Percentiles rank a stretch among this genome's conserved stretches.
phyloP scores from a whole-genome alignment of 2,797 vertebrate genomes.

The Poecilia velifera region DNA sequence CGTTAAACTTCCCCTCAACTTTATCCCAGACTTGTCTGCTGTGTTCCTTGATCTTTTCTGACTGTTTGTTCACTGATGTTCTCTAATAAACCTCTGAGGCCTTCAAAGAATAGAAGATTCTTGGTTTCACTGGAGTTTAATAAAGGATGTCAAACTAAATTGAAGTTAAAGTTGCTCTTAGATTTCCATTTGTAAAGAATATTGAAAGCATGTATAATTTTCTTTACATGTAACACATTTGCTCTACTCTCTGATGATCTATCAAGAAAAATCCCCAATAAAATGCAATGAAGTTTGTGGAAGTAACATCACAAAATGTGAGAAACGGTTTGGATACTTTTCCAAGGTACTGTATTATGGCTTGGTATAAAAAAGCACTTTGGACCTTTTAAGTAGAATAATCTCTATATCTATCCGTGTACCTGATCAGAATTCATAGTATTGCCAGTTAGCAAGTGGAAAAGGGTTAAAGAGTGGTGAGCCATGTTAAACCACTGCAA shows the following conservation, averaged over 20 bases:
- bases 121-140: neutral
- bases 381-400: conserved; percentile 47
- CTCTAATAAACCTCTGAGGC: neutral
- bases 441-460: conserved; percentile 66
- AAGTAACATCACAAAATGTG: neutral
- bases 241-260: neutral
- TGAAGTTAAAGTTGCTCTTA: neutral
- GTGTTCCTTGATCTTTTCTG: neutral
- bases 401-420: conserved; percentile 67
- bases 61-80: neutral
- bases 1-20: conserved; percentile 1
- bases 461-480: conserved; percentile 77
- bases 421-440: conserved; percentile 79
- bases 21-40: neutral
- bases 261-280: neutral
- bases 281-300: neutral
- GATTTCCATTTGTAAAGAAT: neutral
- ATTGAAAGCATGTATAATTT: neutral
- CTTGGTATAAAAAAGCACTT: conserved; percentile 47
- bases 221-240: neutral
- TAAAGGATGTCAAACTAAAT: neutral
- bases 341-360: neutral
- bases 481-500: conserved; percentile 76
- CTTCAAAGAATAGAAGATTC: neutral
- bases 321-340: neutral